A percentile compares a stretch with the other conserved stretches of the same genome.
Evolutionary conservation across 1,140 invertebrate genomes (phyloP).

Genomic region (Drosophila parvula): DNA sequence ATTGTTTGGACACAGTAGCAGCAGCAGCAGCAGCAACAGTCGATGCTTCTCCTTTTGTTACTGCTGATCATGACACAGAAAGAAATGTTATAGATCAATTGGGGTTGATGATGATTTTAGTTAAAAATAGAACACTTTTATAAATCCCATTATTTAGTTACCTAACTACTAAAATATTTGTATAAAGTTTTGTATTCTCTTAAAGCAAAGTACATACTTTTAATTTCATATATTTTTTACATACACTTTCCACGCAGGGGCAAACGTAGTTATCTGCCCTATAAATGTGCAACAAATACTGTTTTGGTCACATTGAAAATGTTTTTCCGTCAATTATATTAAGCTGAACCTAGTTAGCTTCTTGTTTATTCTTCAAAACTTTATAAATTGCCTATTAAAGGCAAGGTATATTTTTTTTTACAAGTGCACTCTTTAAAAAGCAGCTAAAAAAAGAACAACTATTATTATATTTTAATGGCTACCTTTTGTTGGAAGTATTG

Average conservation of each 20-base stretch:
- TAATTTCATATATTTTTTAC: background rate
- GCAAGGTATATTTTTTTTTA: background rate
- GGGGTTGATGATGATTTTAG: too few species aligned
- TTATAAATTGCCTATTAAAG: background rate
- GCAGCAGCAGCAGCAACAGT: constrained; percentile 12
- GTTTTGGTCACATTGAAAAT: background rate
- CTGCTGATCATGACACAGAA: constrained; percentile 9
- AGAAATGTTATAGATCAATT: background rate
- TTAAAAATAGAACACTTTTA: too few species aligned
- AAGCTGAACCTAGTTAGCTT: too few species aligned
- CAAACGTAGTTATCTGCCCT: background rate
- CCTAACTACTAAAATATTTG: too few species aligned
- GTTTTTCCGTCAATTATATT: background rate
- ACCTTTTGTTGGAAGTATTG: constrained; percentile 62
- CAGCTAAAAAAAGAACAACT: constrained; percentile 63
- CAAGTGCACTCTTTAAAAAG: constrained; percentile 32
- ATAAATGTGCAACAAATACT: background rate
- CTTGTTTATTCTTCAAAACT: background rate
- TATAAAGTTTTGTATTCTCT: too few species aligned
- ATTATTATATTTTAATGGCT: constrained; percentile 82
- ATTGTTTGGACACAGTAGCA: constrained; percentile 69
- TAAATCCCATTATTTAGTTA: too few species aligned
- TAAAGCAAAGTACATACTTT: background rate
- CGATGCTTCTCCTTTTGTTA: constrained; percentile 25
- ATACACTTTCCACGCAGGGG: background rate